phyloP scores from a whole-genome alignment of 2,888 invertebrate species.

The Acronicta psi region DNA sequence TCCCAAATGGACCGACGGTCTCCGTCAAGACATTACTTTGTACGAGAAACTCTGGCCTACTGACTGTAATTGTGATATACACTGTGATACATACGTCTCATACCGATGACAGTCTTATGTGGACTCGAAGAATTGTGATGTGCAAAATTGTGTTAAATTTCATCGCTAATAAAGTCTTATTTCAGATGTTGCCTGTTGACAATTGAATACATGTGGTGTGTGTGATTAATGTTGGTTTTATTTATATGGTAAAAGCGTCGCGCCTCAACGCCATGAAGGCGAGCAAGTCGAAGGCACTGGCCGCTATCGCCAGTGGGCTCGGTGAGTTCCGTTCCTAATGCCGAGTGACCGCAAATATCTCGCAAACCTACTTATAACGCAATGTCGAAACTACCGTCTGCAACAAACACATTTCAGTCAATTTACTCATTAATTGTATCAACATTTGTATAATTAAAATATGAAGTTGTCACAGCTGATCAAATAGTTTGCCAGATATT shows the following conservation, averaged over 20 bases:
- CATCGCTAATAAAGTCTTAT: slow-evolving; percentile 85
- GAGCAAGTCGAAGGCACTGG: slow-evolving; percentile 95
- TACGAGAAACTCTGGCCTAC: slow-evolving; percentile 73
- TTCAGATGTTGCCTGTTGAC: slow-evolving; percentile 83
- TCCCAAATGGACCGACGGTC: slow-evolving; percentile 69
- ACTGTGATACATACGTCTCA: slow-evolving; percentile 65
- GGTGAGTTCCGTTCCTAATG: slow-evolving; percentile 92
- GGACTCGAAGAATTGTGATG: slow-evolving; percentile 69
- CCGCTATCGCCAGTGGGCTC: slow-evolving; percentile 96
- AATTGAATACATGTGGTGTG: slow-evolving; percentile 82
- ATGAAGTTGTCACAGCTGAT: slow-evolving; percentile 7
- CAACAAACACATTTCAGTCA: background rate
- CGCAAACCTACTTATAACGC: slow-evolving; percentile 39
- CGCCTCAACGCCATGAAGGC: slow-evolving; percentile 92
- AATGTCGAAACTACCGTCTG: background rate
- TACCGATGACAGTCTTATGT: slow-evolving; percentile 55
- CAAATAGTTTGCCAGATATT: slow-evolving; percentile 76
- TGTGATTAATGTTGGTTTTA: slow-evolving; percentile 89
- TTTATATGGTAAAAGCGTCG: slow-evolving; percentile 91
- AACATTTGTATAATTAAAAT: background rate
- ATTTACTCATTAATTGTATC: background rate
- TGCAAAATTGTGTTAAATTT: slow-evolving; percentile 69
- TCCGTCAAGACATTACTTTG: slow-evolving; percentile 71
- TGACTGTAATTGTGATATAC: slow-evolving; percentile 74
- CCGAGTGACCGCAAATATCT: slow-evolving; percentile 52